These are phyloP conservation scores for Stenurella melanura DNA, from an alignment of 2,888 invertebrate genomes.

Conservation along the genomic window DNA sequence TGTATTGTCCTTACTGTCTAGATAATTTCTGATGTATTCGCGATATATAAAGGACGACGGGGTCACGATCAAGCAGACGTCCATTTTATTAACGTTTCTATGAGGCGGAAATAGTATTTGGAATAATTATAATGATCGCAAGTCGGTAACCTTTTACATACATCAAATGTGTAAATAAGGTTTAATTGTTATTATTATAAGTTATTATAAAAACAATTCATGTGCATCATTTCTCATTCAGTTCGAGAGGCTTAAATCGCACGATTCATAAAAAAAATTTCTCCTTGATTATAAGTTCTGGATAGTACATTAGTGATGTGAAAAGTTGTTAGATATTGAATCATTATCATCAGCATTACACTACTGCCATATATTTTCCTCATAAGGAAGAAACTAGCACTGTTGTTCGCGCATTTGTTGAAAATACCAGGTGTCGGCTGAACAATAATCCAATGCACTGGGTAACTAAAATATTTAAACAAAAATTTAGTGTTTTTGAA, in stretches of 20 bases:
- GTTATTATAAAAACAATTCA: background rate
- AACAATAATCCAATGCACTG: too few species aligned
- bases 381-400: too few species aligned
- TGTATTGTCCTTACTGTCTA: too few species aligned
- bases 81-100: background rate
- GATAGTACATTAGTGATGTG: too few species aligned
- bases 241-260: background rate
- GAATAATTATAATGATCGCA: background rate
- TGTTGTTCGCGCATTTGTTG: too few species aligned
- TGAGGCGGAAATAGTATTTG: background rate
- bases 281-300: background rate
- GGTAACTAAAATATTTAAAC: too few species aligned
- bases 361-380: too few species aligned
- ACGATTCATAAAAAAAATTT: background rate
- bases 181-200: background rate
- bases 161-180: background rate
- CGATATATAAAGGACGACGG: constrained; percentile 1
- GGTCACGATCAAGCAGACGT: background rate
- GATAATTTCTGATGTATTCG: background rate
- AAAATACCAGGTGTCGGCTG: too few species aligned
- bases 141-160: background rate
- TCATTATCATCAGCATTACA: too few species aligned
- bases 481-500: too few species aligned
- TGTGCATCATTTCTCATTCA: background rate
- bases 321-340: too few species aligned